Evolutionary conservation across 2,113 vertebrate species (phyloP), one percentile per base, ranked within the genome.

Genomic region (Synodontis membranacea): DNA sequence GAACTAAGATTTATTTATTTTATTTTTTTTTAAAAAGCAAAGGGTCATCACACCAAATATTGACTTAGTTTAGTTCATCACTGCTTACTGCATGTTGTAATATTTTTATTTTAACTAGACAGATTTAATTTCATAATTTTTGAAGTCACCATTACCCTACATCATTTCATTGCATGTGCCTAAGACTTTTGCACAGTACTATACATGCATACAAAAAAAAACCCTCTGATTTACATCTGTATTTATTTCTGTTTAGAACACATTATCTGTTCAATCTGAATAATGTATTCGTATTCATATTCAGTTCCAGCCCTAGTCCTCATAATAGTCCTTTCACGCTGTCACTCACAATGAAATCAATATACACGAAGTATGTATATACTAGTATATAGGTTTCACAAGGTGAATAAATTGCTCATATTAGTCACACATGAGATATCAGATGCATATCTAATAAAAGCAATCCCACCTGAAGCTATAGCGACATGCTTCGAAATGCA

Each of bases 381-480:
- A 68, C 39, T 48, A n/a, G n/a, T 52, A 52, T 44, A 62, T 42
- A 39, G 87, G 60, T 50, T 31, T n/a, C 37, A n/a, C 48, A 5
- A 46, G 80, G 64, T 39, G 39, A 68, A 89, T 84, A 84, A 89
- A 87, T 70, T 72, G 39, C 82, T 80, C 86, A 48, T 56, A 46
- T 88, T 42, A 60, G 52, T 75, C 74, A 74, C 52, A 80, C 78
- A 72, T 86, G 56, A 80, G 84, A 37, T 82, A n/a, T 84, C 42
- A 66, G 76, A 80, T 34, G 81, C 76, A 79, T 83, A 83, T 76
- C 50, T 87, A 86, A 87, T 85, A 79, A 87, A 80, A 86, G 68
- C 81, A 74, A 81, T 60, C 60, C 86, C 34, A 48, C 62, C 52
- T 68, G 70, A 50, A 85, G 31, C 78, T 80, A 81, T 54, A 74